Evolutionary conservation across 2,888 invertebrate genomes (phyloP).

Genomic region (Resseliella maxima): DNA sequence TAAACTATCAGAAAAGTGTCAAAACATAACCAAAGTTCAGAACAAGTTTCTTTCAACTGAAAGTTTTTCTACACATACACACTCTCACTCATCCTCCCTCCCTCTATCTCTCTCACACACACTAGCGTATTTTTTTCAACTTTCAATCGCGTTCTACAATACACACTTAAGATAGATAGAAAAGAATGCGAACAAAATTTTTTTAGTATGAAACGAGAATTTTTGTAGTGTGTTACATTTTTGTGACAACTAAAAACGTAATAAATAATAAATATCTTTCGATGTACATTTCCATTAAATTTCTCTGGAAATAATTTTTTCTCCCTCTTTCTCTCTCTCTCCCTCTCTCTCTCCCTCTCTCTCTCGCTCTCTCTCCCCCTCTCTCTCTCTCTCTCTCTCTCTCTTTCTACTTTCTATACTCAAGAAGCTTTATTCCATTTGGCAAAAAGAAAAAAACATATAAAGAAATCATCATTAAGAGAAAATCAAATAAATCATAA

Average conservation of each 20-base stretch:
- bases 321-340: too few species aligned
- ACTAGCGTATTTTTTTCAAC: too few species aligned
- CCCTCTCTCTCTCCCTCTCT: too few species aligned
- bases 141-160: not conserved
- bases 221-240: not conserved
- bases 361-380: too few species aligned
- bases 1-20: slow-evolving; percentile 30
- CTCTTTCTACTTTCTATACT: too few species aligned
- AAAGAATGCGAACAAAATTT: not conserved
- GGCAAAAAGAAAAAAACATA: too few species aligned
- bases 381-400: too few species aligned
- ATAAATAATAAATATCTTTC: slow-evolving; percentile 1
- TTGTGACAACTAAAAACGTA: slow-evolving; percentile 4
- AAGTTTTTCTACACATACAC: not conserved
- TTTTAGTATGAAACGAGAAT: not conserved
- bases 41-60: not conserved
- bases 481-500: slow-evolving; percentile 18
- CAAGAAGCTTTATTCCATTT: too few species aligned
- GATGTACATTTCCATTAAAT: not conserved
- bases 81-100: not conserved
- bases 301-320: not conserved
- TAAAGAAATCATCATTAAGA: not conserved
- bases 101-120: not conserved
- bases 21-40: not conserved
- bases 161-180: not conserved